Percentiles rank a stretch among this genome's conserved stretches.
Evolutionary conservation across 2,797 vertebrate genomes (phyloP).

Genomic region (Siniperca undulata): DNA sequence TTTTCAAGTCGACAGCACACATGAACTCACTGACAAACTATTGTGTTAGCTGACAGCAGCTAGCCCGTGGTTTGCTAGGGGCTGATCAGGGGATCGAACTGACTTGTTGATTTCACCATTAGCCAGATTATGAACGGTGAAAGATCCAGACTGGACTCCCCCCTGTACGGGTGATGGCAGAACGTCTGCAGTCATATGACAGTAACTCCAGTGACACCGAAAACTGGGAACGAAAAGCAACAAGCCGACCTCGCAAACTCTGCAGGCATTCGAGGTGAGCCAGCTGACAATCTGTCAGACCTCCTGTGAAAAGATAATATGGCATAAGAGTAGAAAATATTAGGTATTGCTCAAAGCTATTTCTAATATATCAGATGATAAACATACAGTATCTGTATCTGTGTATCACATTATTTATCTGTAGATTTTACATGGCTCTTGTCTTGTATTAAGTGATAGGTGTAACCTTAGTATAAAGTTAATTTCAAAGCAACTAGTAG

Average conservation of each 20-base stretch:
- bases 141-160: constrained; percentile 84
- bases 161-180: constrained; percentile 91
- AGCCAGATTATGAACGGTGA: constrained; percentile 90
- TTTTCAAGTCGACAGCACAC: not conserved
- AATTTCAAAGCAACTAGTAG: not conserved
- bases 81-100: constrained; percentile 31
- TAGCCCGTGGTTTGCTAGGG: not conserved
- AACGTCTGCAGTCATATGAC: constrained; percentile 93
- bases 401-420: not conserved
- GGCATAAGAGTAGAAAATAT: not conserved
- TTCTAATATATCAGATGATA: not conserved
- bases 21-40: not conserved
- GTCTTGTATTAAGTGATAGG: not conserved
- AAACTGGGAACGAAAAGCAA: constrained; percentile 91
- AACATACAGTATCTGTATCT: not conserved
- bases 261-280: constrained; percentile 93
- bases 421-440: not conserved
- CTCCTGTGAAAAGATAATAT: not conserved
- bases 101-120: constrained; percentile 73
- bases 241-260: constrained; percentile 93
- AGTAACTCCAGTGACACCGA: constrained; percentile 96
- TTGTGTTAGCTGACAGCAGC: not conserved
- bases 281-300: constrained; percentile 10
- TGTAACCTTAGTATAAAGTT: not conserved
- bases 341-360: not conserved